phyloP scores from a whole-genome alignment of 1,140 invertebrate species.

The Zaprionus gabonicus region DNA sequence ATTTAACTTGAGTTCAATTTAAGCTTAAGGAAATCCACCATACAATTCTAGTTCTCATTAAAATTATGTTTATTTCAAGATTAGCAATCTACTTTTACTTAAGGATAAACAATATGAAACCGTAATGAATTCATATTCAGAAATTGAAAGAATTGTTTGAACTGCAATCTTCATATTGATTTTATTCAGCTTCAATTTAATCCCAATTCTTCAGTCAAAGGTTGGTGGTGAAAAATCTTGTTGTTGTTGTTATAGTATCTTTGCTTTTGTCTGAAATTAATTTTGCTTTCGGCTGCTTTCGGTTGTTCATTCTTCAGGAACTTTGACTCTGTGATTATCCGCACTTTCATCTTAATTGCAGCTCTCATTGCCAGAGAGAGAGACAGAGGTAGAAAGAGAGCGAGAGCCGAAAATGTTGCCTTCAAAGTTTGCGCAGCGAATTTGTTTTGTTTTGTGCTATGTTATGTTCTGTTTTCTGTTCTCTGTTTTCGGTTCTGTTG shows the following conservation, averaged over 20 bases:
- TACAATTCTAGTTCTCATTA: not conserved
- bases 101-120: not conserved
- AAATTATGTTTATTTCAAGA: not conserved
- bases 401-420: constrained; percentile 23
- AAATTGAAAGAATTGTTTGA: not conserved
- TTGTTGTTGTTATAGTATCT: not conserved
- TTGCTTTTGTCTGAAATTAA: constrained; percentile 1
- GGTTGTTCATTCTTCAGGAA: not conserved
- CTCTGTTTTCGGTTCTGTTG: constrained; percentile 14
- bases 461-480: constrained; percentile 1
- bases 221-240: not conserved
- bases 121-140: too few species aligned
- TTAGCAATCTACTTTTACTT: not conserved
- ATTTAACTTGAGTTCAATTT: too few species aligned
- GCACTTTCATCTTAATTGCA: constrained; percentile 34
- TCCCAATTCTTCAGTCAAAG: not conserved
- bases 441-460: constrained; percentile 26
- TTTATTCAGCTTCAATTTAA: not conserved
- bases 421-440: constrained; percentile 35
- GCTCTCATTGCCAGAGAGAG: constrained; percentile 31
- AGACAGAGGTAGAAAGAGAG: not conserved
- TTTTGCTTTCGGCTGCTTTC: not conserved
- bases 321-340: constrained; percentile 5
- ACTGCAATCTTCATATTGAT: not conserved
- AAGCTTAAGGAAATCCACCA: too few species aligned